Base-by-base conservation (phyloP, 2,888 invertebrate genomes). In the Schrankia costaestrigalis region DNA sequence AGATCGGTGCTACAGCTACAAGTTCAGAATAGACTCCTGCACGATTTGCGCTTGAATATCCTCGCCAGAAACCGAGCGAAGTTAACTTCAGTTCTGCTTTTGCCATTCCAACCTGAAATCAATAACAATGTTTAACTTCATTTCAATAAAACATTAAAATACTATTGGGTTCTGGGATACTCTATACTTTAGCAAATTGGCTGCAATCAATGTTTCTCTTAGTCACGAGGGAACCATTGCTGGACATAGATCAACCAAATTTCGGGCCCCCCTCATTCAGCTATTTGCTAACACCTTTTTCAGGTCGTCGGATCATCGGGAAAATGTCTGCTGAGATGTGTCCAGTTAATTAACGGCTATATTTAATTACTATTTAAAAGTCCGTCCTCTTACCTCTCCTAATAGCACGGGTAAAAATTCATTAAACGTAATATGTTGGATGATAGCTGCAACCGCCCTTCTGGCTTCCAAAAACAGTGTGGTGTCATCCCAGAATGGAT, bases 361-460 rank as follows among this genome's bases (percentile, higher is more conserved):
- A n/a, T n/a, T n/a, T n/a, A n/a, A n/a, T n/a, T n/a, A n/a, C n/a
- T n/a, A n/a, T n/a, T n/a, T n/a, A n/a, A n/a, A n/a, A n/a, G n/a
- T n/a, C n/a, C n/a, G n/a, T n/a, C 12, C 3, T 3, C 78, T 85
- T 73, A 93, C 93, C 88, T 93, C 90, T 38, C 94, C 95, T 26
- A 96, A 74, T 7, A 95, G 87, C 32, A 93, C 92, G 0, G 95
- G 95, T 36, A 95, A 78, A 76, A 94, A 96, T 71, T 96, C 96
- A 58, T 93, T 94, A 70, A 92, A 93, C 0, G 96, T 95, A 35
- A 96, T 93, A 58, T 95, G 95, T 50, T 96, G 96, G 22, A 96
- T 91, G 69, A 94, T 90, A 0, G 95, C 94, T 0, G 93, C 91
- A 7, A 95, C 89, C 7, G 94, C 92, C 26, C 94, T 87, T 30